Evolutionary conservation across 2,888 invertebrate genomes (phyloP).

Genomic region (Brachynemurus nebulosus): DNA sequence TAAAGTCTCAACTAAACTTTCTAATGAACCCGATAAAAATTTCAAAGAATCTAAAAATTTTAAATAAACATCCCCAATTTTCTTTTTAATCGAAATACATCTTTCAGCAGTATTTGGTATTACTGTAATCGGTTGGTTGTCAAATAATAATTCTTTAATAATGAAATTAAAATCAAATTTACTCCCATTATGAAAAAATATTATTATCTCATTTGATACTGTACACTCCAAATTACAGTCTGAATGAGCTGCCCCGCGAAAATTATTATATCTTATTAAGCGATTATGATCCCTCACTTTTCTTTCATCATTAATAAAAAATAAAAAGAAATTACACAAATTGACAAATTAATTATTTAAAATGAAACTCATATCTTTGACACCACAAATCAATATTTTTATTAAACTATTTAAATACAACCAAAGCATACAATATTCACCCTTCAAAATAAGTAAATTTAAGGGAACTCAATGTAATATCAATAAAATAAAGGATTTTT

Average conservation of each 20-base stretch:
- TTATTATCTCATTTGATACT: slow-evolving; percentile 15
- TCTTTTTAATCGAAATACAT: slow-evolving; percentile 18
- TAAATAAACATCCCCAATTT: slow-evolving; percentile 9
- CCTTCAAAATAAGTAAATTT: too few relatives aligned
- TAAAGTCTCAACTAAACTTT: slow-evolving; percentile 13
- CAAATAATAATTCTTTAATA: slow-evolving; percentile 13
- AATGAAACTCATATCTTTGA: too few relatives aligned
- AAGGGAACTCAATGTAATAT: too few relatives aligned
- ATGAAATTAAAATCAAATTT: slow-evolving; percentile 15
- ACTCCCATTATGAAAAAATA: slow-evolving; percentile 18
- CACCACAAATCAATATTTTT: too few relatives aligned
- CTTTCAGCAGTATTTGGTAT: slow-evolving; percentile 20
- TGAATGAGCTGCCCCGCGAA: slow-evolving; percentile 12
- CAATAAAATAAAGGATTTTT: too few relatives aligned
- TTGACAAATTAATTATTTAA: too few relatives aligned
- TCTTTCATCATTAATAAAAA: neutral
- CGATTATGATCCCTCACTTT: slow-evolving; percentile 13
- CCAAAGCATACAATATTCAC: too few relatives aligned
- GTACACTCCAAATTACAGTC: slow-evolving; percentile 19
- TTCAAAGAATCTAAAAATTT: slow-evolving; percentile 17
- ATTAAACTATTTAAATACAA: too few relatives aligned
- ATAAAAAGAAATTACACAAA: too few relatives aligned
- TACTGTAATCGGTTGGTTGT: slow-evolving; percentile 11
- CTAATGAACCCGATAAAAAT: slow-evolving; percentile 17
- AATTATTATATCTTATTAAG: slow-evolving; percentile 13